Evolutionary conservation across 2,113 vertebrate species (phyloP), one percentile per base, ranked within the genome.

Genomic region (Ctenodactylus gundi): DNA sequence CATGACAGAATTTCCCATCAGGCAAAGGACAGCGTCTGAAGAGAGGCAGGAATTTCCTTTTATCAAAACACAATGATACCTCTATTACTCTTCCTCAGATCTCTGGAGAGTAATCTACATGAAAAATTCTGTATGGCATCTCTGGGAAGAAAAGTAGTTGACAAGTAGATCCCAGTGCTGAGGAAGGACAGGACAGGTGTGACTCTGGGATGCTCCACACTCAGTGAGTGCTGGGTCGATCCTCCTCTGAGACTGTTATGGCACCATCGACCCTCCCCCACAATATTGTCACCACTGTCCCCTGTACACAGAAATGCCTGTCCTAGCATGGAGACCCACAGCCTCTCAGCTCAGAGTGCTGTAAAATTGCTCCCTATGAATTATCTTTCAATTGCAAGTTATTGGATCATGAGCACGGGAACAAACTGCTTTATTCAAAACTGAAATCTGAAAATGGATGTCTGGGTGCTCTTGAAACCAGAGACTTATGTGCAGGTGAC

Each of bases 51-150:
- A 58, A 46, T 91, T 78, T 91, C 83, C 34, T 78, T 67, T 76
- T 84, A 89, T 94, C 75, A 91, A 89, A 95, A 94, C 75, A 93
- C 88, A 67, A 17, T 83, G 68, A 81, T 39, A 78, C 10, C 34
- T 84, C 87, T 84, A 25, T 82, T 67, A 88, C 2, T 51, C 31
- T 10, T 65, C 51, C 91, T 86, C 21, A 91, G 78, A 86, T 91
- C 44, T 73, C 73, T 51, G 85, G 62, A 93, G 85, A 91, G 85
- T 62, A 60, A 62, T 88, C 23, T n/a, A 73, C 73, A 68, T 82
- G 73, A 95, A 93, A 95, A 93, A 73, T 57, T 82, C 34, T 57
- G 31, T 25, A 57, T 55, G 57, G 49, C 67, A 76, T 14, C 62
- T 73, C 18, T 46, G 58, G 57, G 64, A 91, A 95, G 57, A 68